These are phyloP conservation scores for Anhinga anhinga DNA, from an alignment of 2,113 vertebrate genomes.

Conservation along the genomic window DNA sequence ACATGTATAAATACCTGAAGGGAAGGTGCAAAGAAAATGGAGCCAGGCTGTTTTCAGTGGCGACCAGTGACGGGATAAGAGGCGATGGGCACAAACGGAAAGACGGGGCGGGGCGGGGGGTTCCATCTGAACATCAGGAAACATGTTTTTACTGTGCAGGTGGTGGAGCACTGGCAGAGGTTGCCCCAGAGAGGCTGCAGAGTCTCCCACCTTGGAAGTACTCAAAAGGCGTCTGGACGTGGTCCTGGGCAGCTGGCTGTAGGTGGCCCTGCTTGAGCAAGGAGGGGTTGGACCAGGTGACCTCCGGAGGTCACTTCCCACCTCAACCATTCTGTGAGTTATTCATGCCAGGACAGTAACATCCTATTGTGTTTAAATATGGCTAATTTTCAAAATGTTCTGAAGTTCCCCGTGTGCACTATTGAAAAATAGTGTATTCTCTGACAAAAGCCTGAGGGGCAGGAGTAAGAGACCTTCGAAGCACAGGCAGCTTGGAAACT, in stretches of 20 bases:
- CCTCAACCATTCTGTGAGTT: neutral
- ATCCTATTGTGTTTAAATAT: neutral
- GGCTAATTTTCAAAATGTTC: neutral
- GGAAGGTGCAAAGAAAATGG: neutral
- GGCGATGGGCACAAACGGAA: neutral
- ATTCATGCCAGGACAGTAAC: neutral
- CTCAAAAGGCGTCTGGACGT: neutral
- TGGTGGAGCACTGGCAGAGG: neutral
- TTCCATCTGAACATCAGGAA: neutral
- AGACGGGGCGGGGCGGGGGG: too few relatives aligned
- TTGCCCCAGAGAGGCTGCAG: neutral
- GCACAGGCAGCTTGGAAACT: neutral
- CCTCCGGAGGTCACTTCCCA: neutral
- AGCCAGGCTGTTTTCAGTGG: neutral
- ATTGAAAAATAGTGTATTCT: neutral
- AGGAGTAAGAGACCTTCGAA: neutral
- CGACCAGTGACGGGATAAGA: neutral
- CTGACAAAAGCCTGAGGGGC: neutral
- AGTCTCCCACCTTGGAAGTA: neutral
- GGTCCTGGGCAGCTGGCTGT: neutral
- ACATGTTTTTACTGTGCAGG: neutral
- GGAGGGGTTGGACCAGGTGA: neutral
- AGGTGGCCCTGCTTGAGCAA: neutral
- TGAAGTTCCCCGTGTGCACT: neutral
- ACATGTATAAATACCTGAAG: neutral